A percentile compares a stretch with the other conserved stretches of the same genome.
Evolutionary conservation across 2,888 invertebrate species (phyloP).

Genomic region (Tipula vernalis): DNA sequence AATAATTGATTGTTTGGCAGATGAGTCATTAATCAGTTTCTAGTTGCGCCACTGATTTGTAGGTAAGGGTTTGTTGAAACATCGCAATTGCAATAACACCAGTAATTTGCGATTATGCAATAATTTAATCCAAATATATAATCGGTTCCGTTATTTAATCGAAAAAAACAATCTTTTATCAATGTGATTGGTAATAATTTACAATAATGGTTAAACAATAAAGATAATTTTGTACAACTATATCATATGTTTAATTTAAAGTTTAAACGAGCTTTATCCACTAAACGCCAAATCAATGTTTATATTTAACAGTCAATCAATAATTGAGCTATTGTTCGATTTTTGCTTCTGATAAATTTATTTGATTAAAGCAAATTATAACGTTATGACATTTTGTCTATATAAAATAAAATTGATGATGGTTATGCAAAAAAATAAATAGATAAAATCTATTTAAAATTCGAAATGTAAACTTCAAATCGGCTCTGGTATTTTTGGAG

Average conservation of each 20-base stretch:
- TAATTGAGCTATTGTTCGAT: neutral
- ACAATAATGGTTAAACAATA: neutral
- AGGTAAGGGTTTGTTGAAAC: too few relatives aligned
- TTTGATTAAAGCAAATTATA: neutral
- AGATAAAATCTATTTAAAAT: neutral
- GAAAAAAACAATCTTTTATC: too few relatives aligned
- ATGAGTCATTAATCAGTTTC: too few relatives aligned
- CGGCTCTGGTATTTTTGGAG: neutral
- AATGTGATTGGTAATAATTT: too few relatives aligned
- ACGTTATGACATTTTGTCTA: neutral
- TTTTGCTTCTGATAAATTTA: neutral
- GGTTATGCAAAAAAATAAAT: neutral
- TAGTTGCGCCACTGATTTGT: too few relatives aligned
- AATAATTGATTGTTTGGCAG: too few relatives aligned
- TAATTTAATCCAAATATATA: too few relatives aligned
- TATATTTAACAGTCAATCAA: neutral
- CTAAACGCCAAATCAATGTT: neutral
- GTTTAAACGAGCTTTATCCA: neutral
- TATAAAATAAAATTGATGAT: neutral
- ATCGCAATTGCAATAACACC: too few relatives aligned
- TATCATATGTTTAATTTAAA: neutral
- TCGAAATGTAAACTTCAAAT: neutral
- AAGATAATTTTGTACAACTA: neutral
- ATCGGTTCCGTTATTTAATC: too few relatives aligned
- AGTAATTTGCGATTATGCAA: too few relatives aligned